phyloP scores from a whole-genome alignment of 2,113 vertebrate genomes.

The Scomber colias region DNA sequence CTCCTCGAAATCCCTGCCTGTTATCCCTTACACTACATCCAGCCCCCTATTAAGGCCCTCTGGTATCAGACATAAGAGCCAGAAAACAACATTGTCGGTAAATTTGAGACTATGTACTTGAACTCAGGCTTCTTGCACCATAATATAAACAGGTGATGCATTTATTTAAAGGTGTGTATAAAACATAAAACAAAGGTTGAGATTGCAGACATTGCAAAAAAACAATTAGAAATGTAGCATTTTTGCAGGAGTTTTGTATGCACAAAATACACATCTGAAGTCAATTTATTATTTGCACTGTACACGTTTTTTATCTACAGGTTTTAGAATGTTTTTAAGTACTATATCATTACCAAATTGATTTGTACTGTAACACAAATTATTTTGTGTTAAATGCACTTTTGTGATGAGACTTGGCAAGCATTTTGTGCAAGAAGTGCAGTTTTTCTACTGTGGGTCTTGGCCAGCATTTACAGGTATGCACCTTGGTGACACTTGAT shows the following conservation, averaged over 20 bases:
- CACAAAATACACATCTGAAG: neutral
- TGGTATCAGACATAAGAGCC: neutral
- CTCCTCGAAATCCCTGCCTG: slow-evolving; percentile 3
- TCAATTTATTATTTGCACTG: neutral
- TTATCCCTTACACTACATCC: neutral
- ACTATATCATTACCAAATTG: neutral
- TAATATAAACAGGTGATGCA: neutral
- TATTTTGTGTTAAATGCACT: neutral
- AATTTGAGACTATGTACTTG: too few species aligned
- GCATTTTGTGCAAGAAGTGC: slow-evolving; percentile 9
- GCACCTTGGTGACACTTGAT: neutral
- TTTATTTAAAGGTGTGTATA: neutral
- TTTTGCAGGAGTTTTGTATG: neutral
- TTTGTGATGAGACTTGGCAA: slow-evolving; percentile 14
- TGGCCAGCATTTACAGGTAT: neutral
- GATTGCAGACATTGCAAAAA: neutral
- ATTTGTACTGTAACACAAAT: slow-evolving; percentile 16
- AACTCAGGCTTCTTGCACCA: neutral
- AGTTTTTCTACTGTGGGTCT: neutral
- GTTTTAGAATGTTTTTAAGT: neutral
- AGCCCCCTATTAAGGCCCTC: neutral
- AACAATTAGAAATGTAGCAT: neutral
- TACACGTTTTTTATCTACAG: neutral
- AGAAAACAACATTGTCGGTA: neutral
- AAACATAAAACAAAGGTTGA: neutral